A percentile compares a stretch with the other conserved stretches of the same genome.
phyloP scores from a whole-genome alignment of 2,113 vertebrate genomes.

The Tyrannus savana region DNA sequence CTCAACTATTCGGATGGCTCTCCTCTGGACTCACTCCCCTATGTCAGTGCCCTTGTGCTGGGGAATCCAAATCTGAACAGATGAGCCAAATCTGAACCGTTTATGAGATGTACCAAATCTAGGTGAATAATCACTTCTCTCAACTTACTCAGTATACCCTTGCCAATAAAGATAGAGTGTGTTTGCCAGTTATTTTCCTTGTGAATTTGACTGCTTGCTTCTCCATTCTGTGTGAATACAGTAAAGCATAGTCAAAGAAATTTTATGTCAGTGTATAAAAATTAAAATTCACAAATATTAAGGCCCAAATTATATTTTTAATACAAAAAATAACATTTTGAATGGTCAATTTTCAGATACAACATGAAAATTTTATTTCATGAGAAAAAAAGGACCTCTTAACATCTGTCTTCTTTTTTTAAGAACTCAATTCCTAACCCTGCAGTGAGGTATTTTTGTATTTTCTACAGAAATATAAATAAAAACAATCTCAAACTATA shows the following conservation, averaged over 20 bases:
- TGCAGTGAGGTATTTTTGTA: background rate
- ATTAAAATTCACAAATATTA: background rate
- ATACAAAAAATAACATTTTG: background rate
- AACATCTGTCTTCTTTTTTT: background rate
- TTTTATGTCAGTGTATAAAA: background rate
- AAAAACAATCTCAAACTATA: fast-evolving
- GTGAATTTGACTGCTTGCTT: background rate
- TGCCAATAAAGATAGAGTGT: background rate
- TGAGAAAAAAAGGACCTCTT: background rate
- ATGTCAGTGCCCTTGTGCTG: background rate
- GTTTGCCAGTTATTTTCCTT: background rate
- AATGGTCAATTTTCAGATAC: background rate
- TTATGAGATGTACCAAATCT: background rate
- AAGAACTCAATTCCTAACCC: background rate
- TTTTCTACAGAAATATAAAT: background rate
- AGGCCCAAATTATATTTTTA: background rate
- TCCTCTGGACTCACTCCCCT: background rate
- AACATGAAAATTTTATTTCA: background rate
- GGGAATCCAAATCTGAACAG: background rate
- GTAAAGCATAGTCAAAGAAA: background rate
- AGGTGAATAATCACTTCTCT: background rate
- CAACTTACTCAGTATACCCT: fast-evolving
- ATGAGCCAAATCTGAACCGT: background rate
- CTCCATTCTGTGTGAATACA: background rate
- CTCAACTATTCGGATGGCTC: background rate